Percentiles rank a stretch among this genome's conserved stretches.
Evolutionary conservation across 2,797 vertebrate species (phyloP).

Genomic region (Schizopygopsis pylzovi): DNA sequence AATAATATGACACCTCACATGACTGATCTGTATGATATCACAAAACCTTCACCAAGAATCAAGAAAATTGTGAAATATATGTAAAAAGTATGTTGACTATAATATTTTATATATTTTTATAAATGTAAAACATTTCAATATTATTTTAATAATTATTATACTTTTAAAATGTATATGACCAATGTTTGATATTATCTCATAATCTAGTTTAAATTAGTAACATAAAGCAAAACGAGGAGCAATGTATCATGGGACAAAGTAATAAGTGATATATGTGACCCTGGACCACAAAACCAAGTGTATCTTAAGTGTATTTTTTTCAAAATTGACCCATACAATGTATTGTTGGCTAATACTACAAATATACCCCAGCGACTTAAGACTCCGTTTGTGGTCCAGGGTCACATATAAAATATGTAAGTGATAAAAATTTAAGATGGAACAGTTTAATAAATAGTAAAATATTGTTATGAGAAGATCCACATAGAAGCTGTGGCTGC

Average conservation of each 20-base stretch:
- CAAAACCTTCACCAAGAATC: neutral
- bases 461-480: neutral
- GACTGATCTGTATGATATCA: neutral
- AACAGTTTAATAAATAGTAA: neutral
- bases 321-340: no score
- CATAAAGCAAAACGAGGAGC: neutral
- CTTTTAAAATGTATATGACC: neutral
- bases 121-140: neutral
- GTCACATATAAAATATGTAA: neutral
- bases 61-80: neutral
- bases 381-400: no score
- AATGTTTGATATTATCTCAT: neutral
- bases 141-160: neutral
- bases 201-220: neutral
- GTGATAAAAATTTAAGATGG: neutral
- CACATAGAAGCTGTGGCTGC: neutral
- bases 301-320: no score
- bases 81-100: no score
- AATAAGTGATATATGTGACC: neutral
- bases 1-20: neutral
- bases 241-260: neutral
- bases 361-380: no score
- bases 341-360: no score
- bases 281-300: no score
- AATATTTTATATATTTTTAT: no score